These are phyloP conservation scores for Conus betulinus DNA, from an alignment of 1,140 invertebrate species.

Conservation along the genomic window DNA sequence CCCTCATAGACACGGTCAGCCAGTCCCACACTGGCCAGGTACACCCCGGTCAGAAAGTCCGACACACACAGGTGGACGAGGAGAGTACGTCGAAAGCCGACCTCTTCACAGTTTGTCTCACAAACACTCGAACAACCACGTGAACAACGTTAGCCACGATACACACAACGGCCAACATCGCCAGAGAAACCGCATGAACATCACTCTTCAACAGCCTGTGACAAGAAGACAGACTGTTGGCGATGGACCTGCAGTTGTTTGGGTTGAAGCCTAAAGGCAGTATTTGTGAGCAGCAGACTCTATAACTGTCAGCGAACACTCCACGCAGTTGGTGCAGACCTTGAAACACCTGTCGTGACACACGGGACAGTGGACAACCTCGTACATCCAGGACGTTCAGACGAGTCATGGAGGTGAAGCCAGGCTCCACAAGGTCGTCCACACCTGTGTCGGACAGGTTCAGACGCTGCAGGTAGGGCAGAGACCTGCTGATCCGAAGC, in stretches of 20 bases:
- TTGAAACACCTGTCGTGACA: slow-evolving; percentile 30
- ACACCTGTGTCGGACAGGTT: slow-evolving; percentile 24
- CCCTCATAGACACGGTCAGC: slow-evolving; percentile 17
- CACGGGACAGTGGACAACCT: slow-evolving; percentile 17
- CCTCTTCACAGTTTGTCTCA: too few species aligned
- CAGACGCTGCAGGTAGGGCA: slow-evolving; percentile 7
- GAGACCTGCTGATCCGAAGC: background rate
- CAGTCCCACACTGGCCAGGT: background rate
- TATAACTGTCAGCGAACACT: slow-evolving; percentile 16
- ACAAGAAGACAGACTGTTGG: slow-evolving; percentile 15
- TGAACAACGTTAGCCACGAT: background rate
- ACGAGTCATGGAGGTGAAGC: background rate
- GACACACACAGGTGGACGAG: slow-evolving; percentile 13
- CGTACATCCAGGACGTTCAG: slow-evolving; percentile 22
- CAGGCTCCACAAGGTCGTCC: background rate
- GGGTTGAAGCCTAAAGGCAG: background rate
- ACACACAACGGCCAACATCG: background rate
- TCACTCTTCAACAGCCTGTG: background rate
- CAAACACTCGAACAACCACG: background rate
- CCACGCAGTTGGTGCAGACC: background rate
- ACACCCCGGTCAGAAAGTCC: slow-evolving; percentile 8
- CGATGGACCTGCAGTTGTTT: background rate
- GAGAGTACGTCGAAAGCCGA: background rate
- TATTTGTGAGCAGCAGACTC: background rate
- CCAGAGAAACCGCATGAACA: background rate